phyloP scores from a whole-genome alignment of 2,113 vertebrate genomes.

The Gobio gobio region DNA sequence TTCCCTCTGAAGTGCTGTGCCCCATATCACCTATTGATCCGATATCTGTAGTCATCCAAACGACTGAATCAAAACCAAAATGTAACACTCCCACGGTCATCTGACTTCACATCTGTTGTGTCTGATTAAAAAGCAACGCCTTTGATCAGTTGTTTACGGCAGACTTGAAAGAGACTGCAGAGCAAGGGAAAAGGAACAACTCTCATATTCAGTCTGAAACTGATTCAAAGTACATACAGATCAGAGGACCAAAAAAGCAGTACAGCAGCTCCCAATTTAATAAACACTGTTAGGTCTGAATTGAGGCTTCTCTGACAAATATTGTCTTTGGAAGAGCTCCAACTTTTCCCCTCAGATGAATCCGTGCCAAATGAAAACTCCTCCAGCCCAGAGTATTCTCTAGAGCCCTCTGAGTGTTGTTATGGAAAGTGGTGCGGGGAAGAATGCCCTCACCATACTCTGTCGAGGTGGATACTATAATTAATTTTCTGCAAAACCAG shows the following conservation, averaged over 20 bases:
- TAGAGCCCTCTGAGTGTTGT: conserved; percentile 73
- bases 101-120: conserved; percentile 23
- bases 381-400: conserved; percentile 73
- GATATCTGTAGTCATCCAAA: conserved; percentile 11
- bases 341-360: conserved; percentile 69
- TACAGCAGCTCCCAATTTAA: conserved; percentile 68
- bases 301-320: conserved; percentile 77
- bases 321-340: conserved; percentile 75
- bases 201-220: conserved; percentile 63
- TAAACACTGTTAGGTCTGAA: conserved; percentile 73
- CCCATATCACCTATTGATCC: not conserved
- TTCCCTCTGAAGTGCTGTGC: conserved; percentile 7
- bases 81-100: conserved; percentile 3
- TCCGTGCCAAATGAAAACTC: conserved; percentile 70
- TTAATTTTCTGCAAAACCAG: conserved; percentile 62
- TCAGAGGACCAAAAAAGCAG: conserved; percentile 42
- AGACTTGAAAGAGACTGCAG: conserved; percentile 59
- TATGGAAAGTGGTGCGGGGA: conserved; percentile 69
- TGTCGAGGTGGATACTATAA: conserved; percentile 67
- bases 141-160: conserved; percentile 65
- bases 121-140: conserved; percentile 63
- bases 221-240: conserved; percentile 53
- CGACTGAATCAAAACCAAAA: conserved; percentile 7
- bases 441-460: conserved; percentile 66
- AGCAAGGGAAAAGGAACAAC: conserved; percentile 46